Conservation (phyloP, 1,140 invertebrate species). For the Eriocheir sinensis region DNA sequence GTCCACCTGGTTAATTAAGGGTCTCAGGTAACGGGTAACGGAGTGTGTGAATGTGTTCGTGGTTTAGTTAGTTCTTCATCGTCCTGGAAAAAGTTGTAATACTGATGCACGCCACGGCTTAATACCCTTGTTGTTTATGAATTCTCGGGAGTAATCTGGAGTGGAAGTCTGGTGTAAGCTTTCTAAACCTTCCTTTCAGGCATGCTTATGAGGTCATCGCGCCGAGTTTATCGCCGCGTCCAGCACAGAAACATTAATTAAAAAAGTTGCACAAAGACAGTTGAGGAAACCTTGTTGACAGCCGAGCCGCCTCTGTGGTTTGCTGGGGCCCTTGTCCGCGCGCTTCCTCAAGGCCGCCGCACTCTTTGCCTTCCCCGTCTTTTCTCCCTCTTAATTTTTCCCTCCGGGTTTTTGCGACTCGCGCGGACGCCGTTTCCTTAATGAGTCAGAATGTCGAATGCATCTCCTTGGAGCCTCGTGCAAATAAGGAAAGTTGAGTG, state of each 20-base stretch:
- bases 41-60: not conserved
- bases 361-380: not conserved
- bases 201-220: constrained; percentile 2
- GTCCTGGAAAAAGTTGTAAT: not conserved
- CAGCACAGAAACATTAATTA: not conserved
- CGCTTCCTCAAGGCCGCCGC: not conserved
- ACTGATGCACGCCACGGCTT: not conserved
- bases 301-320: not conserved
- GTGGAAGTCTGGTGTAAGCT: not conserved
- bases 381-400: not conserved
- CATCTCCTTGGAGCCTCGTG: not conserved
- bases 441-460: constrained; percentile 2
- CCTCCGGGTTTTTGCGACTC: not conserved
- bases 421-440: not conserved
- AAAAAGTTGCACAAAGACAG: not conserved
- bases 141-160: not conserved
- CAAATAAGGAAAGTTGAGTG: not conserved
- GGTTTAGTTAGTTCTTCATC: not conserved
- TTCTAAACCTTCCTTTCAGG: not conserved
- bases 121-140: not conserved
- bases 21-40: too few species aligned
- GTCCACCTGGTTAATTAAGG: too few species aligned
- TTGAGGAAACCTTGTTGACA: not conserved
- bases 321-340: not conserved
- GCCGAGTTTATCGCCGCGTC: not conserved